A percentile compares a stretch with the other conserved stretches of the same genome.
Conservation (phyloP, 2,113 vertebrate species). For the Willisornis vidua region DNA sequence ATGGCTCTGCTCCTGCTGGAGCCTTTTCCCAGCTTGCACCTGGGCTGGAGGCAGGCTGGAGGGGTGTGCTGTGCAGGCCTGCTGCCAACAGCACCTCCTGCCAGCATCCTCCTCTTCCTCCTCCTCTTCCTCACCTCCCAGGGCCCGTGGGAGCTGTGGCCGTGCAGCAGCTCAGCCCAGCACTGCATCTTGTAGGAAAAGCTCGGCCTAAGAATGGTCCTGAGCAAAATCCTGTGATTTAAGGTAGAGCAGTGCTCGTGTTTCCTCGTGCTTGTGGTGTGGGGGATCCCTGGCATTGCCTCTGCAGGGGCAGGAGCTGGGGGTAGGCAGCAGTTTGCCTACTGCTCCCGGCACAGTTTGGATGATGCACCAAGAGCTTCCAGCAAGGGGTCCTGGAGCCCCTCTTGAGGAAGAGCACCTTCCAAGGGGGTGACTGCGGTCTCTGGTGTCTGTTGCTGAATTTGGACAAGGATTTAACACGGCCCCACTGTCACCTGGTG, state of each 20-base stretch:
- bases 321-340: background rate
- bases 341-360: background rate
- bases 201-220: accelerated
- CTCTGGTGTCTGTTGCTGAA: accelerated
- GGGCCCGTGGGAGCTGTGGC: background rate
- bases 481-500: background rate
- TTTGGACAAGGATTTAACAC: background rate
- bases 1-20: conserved; percentile 22
- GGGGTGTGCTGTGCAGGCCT: background rate
- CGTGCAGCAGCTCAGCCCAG: background rate
- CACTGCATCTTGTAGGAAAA: background rate
- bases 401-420: background rate
- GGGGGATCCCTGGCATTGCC: background rate
- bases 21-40: conserved; percentile 30
- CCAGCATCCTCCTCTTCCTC: conserved; percentile 19
- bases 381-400: background rate
- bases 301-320: background rate
- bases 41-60: background rate
- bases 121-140: background rate
- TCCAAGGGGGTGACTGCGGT: background rate
- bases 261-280: background rate
- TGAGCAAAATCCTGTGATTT: background rate
- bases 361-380: background rate
- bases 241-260: background rate
- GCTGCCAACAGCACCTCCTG: conserved; percentile 9